Evolutionary conservation across 1,140 invertebrate genomes (phyloP).

Genomic region (Battus philenor): DNA sequence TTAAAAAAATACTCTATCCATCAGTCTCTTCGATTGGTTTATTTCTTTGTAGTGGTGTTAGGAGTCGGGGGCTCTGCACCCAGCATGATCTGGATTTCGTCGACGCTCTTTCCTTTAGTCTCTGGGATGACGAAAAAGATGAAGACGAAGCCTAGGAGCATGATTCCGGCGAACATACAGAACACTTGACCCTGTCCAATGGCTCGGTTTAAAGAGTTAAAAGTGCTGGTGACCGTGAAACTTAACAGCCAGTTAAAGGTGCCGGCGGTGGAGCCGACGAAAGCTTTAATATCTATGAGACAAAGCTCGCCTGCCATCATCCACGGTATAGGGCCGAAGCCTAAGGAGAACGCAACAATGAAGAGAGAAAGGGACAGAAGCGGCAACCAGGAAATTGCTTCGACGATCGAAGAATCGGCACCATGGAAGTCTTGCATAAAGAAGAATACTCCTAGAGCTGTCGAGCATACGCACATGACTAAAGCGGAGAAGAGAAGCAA

Average conservation of each 20-base stretch:
- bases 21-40: constrained; percentile 51
- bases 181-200: constrained; percentile 83
- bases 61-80: constrained; percentile 43
- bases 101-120: constrained; percentile 91
- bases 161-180: constrained; percentile 87
- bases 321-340: constrained; percentile 88
- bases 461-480: constrained; percentile 79
- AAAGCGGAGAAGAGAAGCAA: constrained; percentile 80
- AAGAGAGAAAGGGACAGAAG: constrained; percentile 84
- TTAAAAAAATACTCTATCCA: constrained; percentile 45
- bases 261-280: constrained; percentile 84
- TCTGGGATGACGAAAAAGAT: constrained; percentile 89
- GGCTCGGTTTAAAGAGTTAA: constrained; percentile 76
- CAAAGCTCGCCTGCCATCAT: constrained; percentile 87
- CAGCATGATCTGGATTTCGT: constrained; percentile 86
- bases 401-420: constrained; percentile 62
- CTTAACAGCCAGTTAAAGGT: constrained; percentile 87
- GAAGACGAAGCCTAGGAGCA: constrained; percentile 83
- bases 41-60: constrained; percentile 49
- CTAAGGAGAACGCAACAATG: constrained; percentile 86
- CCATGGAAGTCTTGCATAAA: constrained; percentile 75
- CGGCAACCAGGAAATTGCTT: constrained; percentile 82
- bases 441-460: constrained; percentile 80
- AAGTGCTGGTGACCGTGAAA: constrained; percentile 89
- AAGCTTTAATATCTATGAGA: constrained; percentile 84